A percentile compares a stretch with the other conserved stretches of the same genome.
Conservation (phyloP, 2,888 invertebrate species). For the Cataglyphis albicans region DNA sequence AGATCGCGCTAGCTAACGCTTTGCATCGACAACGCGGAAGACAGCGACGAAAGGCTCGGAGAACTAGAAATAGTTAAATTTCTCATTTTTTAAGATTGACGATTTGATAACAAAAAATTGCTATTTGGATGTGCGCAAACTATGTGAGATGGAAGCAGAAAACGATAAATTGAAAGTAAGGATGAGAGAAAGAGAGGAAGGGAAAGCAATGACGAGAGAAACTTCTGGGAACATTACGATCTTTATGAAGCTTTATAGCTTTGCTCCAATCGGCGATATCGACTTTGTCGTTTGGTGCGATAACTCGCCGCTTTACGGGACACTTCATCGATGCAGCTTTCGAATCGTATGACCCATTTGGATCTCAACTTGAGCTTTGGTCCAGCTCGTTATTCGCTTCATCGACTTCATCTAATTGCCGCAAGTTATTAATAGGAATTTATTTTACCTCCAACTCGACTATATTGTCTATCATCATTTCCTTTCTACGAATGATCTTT, state of each 20-base stretch:
- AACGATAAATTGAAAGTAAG: not conserved
- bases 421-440: conserved; percentile 70
- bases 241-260: conserved; percentile 72
- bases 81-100: not conserved
- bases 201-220: conserved; percentile 28
- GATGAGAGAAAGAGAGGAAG: not conserved
- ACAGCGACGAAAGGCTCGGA: not conserved
- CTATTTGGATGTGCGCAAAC: conserved; percentile 11
- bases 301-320: conserved; percentile 56
- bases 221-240: conserved; percentile 65
- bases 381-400: conserved; percentile 72
- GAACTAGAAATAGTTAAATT: not conserved
- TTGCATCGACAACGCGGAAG: not conserved
- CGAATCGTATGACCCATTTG: conserved; percentile 48
- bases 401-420: conserved; percentile 67
- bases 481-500: too few relatives aligned
- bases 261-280: conserved; percentile 72
- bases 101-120: not conserved
- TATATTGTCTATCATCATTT: conserved; percentile 44
- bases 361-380: conserved; percentile 40
- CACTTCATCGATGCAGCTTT: conserved; percentile 40
- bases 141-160: conserved; percentile 11
- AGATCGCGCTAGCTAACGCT: conserved; percentile 64
- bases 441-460: conserved; percentile 59
- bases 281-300: conserved; percentile 70